Evolutionary conservation across 1,140 invertebrate species (phyloP), one percentile per base, ranked within the genome.

Genomic region (Brachionus plicatilis): DNA sequence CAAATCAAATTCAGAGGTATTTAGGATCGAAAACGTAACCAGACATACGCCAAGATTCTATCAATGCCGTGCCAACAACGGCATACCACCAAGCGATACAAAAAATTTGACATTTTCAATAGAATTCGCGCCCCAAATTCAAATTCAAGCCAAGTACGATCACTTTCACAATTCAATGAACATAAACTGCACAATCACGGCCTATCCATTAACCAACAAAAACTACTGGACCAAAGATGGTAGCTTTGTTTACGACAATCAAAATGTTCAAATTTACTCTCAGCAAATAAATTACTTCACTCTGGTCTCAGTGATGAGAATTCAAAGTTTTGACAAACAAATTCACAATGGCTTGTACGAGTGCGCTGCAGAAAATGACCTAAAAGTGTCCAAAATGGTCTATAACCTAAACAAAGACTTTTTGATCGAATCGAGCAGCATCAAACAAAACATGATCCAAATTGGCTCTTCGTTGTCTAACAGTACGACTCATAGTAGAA

Each of bases 61-160:
- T 65, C 78, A 80, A 60, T 80, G 78, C 33, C 27, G 56, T 11
- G 78, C 78, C 9, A 53, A 17, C 7, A 80, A 80, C 14, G 50
- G 20, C 17, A 80, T 80, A 56, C 78, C 78, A 17, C 78, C 78
- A 43, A 80, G 78, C 41, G 78, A 80, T 41, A 80, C 78, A 33
- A 80, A 80, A 80, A 80, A 80, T 65, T 80, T 80, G 20, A 80
- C 50, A n/a, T 80, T 80, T 37, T 80, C 78, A 17, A 65, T 80
- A 20, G 50, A 80, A 33, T 80, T 80, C 20, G 45, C 78, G 5
- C 78, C 78, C 20, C 27, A 80, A 29, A 80, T 80, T 27, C 45
- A 80, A 80, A 80, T 80, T 33, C 45, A 80, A 14, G 20, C 78
- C 29, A 80, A 80, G 56, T 80, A 80, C 12, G 78, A 80, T 8